Percentiles rank a stretch among this genome's conserved stretches.
These are phyloP conservation scores for Drosophila longiperda DNA, from an alignment of 2,888 invertebrate genomes.

Conservation along the genomic window DNA sequence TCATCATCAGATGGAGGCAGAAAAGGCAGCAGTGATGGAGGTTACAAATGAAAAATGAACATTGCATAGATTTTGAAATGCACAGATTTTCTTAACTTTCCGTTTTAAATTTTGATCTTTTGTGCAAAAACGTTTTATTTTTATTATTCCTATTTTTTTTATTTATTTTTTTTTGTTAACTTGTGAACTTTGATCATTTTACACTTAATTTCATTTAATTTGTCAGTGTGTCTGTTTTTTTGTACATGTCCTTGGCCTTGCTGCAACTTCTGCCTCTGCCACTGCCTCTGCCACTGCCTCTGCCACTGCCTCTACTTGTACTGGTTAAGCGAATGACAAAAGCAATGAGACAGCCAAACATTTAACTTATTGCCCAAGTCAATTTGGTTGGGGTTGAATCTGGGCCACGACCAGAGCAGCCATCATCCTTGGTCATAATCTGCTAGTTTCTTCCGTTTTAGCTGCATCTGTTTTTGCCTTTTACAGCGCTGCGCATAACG, in stretches of 20 bases:
- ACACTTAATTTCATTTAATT: constrained; percentile 71
- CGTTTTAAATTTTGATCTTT: constrained; percentile 14
- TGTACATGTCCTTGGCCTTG: constrained; percentile 3
- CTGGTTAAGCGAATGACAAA: constrained; percentile 6
- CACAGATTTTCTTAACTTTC: constrained; percentile 62
- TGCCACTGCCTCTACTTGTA: background rate
- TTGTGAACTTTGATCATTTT: constrained; percentile 67
- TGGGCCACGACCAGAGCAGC: constrained; percentile 5
- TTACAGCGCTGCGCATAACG: constrained; percentile 36
- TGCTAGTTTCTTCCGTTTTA: background rate
- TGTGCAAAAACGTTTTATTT: constrained; percentile 2
- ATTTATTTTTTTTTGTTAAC: constrained; percentile 23
- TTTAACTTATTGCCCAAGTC: constrained; percentile 46
- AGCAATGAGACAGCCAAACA: constrained; percentile 45
- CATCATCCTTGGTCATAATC: constrained; percentile 13
- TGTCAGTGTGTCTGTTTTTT: constrained; percentile 31
- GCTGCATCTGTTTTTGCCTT: constrained; percentile 26
- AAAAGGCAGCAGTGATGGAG: constrained; percentile 31
- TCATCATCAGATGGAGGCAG: constrained; percentile 68
- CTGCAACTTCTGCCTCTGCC: background rate
- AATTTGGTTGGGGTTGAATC: constrained; percentile 24
- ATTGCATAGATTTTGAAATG: constrained; percentile 68
- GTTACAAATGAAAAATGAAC: constrained; percentile 75
- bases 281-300: too few species aligned
- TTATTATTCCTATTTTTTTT: constrained; percentile 10